phyloP scores from a whole-genome alignment of 2,113 vertebrate genomes.

The Petromus typicus region DNA sequence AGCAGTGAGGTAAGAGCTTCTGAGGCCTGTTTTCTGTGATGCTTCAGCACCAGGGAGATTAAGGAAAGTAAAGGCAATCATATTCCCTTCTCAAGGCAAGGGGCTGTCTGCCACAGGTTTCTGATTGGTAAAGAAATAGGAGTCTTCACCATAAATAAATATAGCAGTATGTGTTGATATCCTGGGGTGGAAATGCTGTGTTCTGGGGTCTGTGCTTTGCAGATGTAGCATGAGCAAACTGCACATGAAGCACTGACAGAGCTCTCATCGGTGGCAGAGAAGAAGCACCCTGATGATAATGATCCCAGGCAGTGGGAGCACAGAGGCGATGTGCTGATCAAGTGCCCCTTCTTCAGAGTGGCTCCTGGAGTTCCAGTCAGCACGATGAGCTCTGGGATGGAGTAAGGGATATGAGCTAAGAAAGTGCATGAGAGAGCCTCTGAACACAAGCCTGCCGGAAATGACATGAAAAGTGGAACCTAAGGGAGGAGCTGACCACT shows the following conservation, averaged over 20 bases:
- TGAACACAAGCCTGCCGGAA: neutral
- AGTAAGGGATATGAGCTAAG: neutral
- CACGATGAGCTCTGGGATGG: neutral
- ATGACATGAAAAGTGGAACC: neutral
- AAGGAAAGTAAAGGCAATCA: neutral
- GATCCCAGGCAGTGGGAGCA: neutral
- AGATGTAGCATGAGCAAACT: neutral
- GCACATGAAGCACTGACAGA: neutral
- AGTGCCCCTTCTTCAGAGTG: no score
- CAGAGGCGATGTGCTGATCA: neutral
- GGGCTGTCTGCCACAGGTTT: neutral
- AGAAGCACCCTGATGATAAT: neutral
- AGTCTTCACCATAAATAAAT: neutral
- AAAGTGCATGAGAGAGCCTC: neutral
- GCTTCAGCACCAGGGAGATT: neutral
- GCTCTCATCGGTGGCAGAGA: neutral
- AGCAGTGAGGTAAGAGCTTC: neutral
- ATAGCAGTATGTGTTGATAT: neutral
- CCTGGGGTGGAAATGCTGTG: neutral
- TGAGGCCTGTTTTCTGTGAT: neutral
- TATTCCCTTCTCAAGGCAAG: neutral
- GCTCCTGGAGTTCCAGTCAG: neutral
- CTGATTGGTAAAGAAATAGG: neutral
- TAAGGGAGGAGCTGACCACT: neutral
- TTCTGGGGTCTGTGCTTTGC: conserved; percentile 19